Base-by-base conservation (phyloP, 1,140 invertebrate genomes). In the Apolygus lucorum region DNA sequence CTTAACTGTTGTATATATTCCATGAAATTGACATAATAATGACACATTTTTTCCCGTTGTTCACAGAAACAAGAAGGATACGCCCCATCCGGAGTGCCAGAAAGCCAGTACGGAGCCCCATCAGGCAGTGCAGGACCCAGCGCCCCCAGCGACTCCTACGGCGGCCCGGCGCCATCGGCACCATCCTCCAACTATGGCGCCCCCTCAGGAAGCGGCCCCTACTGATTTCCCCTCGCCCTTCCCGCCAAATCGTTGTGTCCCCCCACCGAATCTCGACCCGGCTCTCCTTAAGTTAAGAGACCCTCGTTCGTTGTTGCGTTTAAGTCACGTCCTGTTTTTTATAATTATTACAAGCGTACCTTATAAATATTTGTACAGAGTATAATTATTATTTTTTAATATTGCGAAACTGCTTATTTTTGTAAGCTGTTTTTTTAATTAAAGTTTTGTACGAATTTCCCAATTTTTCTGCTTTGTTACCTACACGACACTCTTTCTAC, bases 101-200 rank as follows among this genome's bases (percentile, higher is more conserved):
- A 74, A 24, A 76, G 75, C n/a, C 78, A 79, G 63, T 83, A 83
- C 69, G 82, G 82, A 24, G 78, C 82, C 29, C 81, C 81, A 2
- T 73, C 74, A 1, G n/a, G n/a, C n/a, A n/a, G n/a, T n/a, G 8
- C 73, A 11, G 70, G 70, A 8, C 72, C 72, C 2, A 74, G 75
- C 28, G 74, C 73, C 1, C 74, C 74, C 1, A 64, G 75, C 2
- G 80, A 82, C 70, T 78, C 74, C 49, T 83, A 82, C 72, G 80
- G 81, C 4, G 77, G 81, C 1, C 81, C 81, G 4, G 71, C 74
- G 2, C 26, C 68, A 4, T 72, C 73, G 13, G 65, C 71, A 0
- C 73, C 74, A 17, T 75, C 74, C 2, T 64, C 69, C 52, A 70
- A 69, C n/a, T 75, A 74, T 27, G 74, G 74, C 0, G 69, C 73